phyloP scores from a whole-genome alignment of 1,140 invertebrate genomes.

The Leptopilina clavipes region DNA sequence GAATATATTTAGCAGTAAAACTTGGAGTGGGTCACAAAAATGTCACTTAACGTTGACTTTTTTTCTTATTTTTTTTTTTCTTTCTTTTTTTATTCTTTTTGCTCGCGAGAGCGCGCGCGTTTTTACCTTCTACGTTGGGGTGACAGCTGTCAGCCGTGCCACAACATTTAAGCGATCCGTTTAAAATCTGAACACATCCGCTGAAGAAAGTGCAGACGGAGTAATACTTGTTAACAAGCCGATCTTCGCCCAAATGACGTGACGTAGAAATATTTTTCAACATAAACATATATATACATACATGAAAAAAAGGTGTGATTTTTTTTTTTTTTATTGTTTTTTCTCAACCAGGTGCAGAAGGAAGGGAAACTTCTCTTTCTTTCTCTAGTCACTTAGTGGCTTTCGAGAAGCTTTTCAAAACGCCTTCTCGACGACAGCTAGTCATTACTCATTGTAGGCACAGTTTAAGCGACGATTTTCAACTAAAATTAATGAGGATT shows the following conservation, averaged over 20 bases:
- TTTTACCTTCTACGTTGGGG: constrained; percentile 4
- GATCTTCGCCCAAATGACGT: constrained; percentile 55
- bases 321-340: background rate
- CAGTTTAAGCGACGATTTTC: constrained; percentile 3
- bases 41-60: constrained; percentile 3
- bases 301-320: background rate
- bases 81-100: too few species aligned
- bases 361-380: too few species aligned
- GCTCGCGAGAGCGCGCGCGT: background rate
- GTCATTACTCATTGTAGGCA: constrained; percentile 18
- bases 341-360: too few species aligned
- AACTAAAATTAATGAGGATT: constrained; percentile 21
- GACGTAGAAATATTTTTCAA: constrained; percentile 44
- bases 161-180: constrained; percentile 27
- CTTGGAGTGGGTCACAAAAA: constrained; percentile 19
- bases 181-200: constrained; percentile 7
- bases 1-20: constrained; percentile 12
- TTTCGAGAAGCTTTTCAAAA: background rate
- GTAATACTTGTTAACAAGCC: constrained; percentile 61
- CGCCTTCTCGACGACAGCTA: background rate
- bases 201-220: constrained; percentile 37
- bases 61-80: background rate
- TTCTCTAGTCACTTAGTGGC: constrained; percentile 10
- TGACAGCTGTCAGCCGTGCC: constrained; percentile 30
- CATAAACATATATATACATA: too few species aligned